These are phyloP conservation scores for Ligdia adustata DNA, from an alignment of 2,888 invertebrate species.

Conservation along the genomic window DNA sequence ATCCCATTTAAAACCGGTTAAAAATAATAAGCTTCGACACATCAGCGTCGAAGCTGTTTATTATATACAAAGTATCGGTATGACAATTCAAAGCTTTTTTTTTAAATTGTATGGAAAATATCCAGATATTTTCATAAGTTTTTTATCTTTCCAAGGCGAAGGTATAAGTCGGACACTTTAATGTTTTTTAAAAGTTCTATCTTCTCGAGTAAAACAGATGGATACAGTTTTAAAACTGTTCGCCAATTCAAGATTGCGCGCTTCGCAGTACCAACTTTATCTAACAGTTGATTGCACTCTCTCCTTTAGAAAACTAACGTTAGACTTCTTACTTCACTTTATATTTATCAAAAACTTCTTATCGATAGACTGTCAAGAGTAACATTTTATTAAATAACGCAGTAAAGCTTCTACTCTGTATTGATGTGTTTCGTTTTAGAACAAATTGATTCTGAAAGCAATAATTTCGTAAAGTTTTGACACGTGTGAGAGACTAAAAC, in stretches of 20 bases:
- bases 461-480: conserved; percentile 4
- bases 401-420: conserved; percentile 7
- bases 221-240: conserved; percentile 67
- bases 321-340: conserved; percentile 49
- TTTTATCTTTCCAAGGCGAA: conserved; percentile 16
- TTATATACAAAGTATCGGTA: too few species aligned
- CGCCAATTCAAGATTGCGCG: conserved; percentile 67
- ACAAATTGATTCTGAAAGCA: neutral
- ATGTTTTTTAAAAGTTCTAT: conserved; percentile 50
- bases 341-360: conserved; percentile 7
- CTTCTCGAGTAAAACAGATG: conserved; percentile 53
- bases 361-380: neutral
- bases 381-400: neutral
- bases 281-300: conserved; percentile 74
- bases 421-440: conserved; percentile 9
- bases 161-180: conserved; percentile 38
- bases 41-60: too few species aligned
- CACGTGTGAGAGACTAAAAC: neutral
- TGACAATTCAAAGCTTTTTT: neutral
- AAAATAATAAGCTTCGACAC: too few species aligned
- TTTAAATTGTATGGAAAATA: neutral
- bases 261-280: conserved; percentile 67
- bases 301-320: conserved; percentile 62
- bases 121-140: conserved; percentile 16
- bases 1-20: too few species aligned